Percentiles rank a stretch among this genome's conserved stretches.
Conservation (phyloP, 2,113 vertebrate genomes). For the Columbina picui region DNA sequence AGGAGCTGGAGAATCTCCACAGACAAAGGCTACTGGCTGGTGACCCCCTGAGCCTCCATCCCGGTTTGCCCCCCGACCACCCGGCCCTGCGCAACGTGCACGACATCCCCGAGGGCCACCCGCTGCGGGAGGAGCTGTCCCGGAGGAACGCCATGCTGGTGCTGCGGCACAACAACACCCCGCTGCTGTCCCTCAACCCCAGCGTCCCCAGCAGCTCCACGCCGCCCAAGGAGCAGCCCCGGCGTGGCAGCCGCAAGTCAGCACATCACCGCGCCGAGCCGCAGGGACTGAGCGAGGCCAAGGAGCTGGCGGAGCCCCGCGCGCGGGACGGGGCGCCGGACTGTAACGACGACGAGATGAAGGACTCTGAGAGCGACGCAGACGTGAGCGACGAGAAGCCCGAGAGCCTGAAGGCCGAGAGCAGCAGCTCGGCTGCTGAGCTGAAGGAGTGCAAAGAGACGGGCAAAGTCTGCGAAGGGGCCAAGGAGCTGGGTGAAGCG, state of each 20-base stretch:
- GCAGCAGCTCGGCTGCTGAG: conserved; percentile 57
- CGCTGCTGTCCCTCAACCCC: conserved; percentile 86
- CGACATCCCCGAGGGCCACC: conserved; percentile 87
- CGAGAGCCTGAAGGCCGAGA: conserved; percentile 73
- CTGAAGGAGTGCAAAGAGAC: conserved; percentile 78
- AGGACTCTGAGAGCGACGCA: conserved; percentile 90
- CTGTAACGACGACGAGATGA: conserved; percentile 85
- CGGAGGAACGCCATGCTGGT: conserved; percentile 92
- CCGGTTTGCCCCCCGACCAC: conserved; percentile 84
- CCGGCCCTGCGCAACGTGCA: conserved; percentile 87
- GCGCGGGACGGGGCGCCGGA: conserved; percentile 67
- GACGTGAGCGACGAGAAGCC: conserved; percentile 79
- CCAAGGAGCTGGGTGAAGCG: conserved; percentile 80
- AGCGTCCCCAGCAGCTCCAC: conserved; percentile 69
- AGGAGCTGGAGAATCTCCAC: conserved; percentile 89
- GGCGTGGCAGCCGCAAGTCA: conserved; percentile 68
- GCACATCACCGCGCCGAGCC: conserved; percentile 57
- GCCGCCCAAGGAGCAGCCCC: conserved; percentile 78
- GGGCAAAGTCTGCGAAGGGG: conserved; percentile 65
- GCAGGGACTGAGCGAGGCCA: conserved; percentile 62
- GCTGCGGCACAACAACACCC: conserved; percentile 86
- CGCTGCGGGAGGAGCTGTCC: conserved; percentile 86
- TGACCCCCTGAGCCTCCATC: conserved; percentile 82
- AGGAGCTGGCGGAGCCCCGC: conserved; percentile 65
- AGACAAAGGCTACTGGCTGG: conserved; percentile 83